These are phyloP conservation scores for Crocuta crocuta DNA, from an alignment of 2,113 vertebrate genomes.

Conservation along the genomic window DNA sequence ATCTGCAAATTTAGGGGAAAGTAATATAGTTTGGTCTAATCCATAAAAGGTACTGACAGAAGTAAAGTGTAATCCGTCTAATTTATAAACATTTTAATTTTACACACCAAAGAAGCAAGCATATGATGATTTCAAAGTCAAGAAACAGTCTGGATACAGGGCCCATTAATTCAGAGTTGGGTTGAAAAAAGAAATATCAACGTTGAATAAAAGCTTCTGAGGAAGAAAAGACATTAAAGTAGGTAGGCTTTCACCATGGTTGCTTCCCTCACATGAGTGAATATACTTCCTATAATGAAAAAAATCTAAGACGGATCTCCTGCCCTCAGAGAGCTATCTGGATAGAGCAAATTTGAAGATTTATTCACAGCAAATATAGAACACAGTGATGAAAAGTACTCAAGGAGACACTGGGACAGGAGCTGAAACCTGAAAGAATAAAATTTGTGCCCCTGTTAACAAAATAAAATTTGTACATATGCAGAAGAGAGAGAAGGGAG, in stretches of 20 bases:
- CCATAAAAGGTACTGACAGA: not conserved
- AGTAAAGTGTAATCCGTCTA: not conserved
- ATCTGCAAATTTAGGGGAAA: not conserved
- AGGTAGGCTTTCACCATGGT: not conserved
- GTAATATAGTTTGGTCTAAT: not conserved
- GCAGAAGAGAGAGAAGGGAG: not conserved
- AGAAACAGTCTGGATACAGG: not conserved
- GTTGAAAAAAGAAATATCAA: not conserved
- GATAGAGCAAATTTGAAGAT: not conserved
- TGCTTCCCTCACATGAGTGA: not conserved
- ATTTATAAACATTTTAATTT: not conserved
- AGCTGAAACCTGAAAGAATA: not conserved
- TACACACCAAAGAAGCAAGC: not conserved
- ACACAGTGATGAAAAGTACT: not conserved
- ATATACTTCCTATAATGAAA: not conserved
- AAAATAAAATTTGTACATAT: not conserved
- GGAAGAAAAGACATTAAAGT: not conserved
- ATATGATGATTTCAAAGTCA: not conserved
- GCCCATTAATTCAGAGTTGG: not conserved
- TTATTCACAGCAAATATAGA: not conserved
- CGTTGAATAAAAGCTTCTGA: not conserved
- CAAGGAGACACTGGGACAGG: not conserved
- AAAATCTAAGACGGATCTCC: not conserved
- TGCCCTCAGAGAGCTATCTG: not conserved
- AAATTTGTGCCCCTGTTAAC: not conserved